Percentiles rank a stretch among this genome's conserved stretches.
These are phyloP conservation scores for Candidula unifasciata DNA, from an alignment of 2,888 invertebrate species.

Conservation along the genomic window DNA sequence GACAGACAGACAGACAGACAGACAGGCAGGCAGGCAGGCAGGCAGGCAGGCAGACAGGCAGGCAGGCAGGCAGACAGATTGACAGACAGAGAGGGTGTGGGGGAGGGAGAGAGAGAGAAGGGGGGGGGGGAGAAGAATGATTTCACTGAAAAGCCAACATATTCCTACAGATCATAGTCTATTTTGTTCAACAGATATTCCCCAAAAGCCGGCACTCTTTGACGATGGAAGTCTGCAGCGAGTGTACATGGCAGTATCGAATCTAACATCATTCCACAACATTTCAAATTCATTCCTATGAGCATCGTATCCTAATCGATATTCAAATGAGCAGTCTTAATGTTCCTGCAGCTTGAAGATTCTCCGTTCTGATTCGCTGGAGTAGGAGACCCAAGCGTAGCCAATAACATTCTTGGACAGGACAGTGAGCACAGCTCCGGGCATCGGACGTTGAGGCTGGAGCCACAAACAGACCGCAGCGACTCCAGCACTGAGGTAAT, in stretches of 20 bases:
- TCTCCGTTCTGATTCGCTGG: slow-evolving; percentile 28
- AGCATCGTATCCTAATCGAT: slow-evolving; percentile 24
- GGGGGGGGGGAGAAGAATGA: too few relatives aligned
- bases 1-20: too few relatives aligned
- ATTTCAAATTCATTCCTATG: slow-evolving; percentile 32
- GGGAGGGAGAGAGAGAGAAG: too few relatives aligned
- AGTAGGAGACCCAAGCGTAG: not conserved
- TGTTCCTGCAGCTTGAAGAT: slow-evolving; percentile 3
- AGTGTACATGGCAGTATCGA: not conserved
- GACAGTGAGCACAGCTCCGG: not conserved
- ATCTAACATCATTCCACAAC: not conserved
- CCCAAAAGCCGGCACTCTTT: not conserved
- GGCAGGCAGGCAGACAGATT: too few relatives aligned
- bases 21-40: too few relatives aligned
- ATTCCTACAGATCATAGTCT: too few relatives aligned
- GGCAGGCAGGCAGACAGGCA: too few relatives aligned
- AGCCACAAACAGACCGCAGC: not conserved
- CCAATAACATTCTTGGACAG: slow-evolving; percentile 25
- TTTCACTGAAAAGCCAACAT: too few relatives aligned
- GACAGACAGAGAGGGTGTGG: too few relatives aligned
- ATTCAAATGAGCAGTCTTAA: slow-evolving; percentile 14
- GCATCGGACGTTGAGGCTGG: not conserved
- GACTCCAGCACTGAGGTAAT: not conserved
- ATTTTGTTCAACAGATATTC: too few relatives aligned
- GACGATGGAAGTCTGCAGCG: not conserved